A percentile compares a stretch with the other conserved stretches of the same genome.
phyloP scores from a whole-genome alignment of 2,113 vertebrate genomes.

The Camelus dromedarius region DNA sequence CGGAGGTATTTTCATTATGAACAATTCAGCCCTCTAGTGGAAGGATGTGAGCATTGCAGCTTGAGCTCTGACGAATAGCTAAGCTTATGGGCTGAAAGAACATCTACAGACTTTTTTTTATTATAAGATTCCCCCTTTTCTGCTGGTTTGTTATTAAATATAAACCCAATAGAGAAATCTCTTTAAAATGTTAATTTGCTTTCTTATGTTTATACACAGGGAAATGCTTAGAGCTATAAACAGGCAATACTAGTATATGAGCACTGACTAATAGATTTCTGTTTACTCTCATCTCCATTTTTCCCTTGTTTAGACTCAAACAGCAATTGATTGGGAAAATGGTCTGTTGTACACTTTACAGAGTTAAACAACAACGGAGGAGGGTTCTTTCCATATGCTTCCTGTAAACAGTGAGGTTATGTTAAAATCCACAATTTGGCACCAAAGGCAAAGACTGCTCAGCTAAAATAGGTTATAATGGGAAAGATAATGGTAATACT shows the following conservation, averaged over 20 bases:
- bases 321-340: constrained; percentile 74
- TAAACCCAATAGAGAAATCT: background rate
- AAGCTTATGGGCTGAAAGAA: constrained; percentile 5
- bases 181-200: constrained; percentile 42
- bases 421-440: constrained; percentile 54
- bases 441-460: constrained; percentile 19
- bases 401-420: constrained; percentile 24
- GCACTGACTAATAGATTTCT: constrained; percentile 62
- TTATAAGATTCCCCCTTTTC: constrained; percentile 1
- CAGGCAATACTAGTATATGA: constrained; percentile 37
- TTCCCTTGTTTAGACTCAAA: constrained; percentile 75
- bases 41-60: constrained; percentile 74
- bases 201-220: constrained; percentile 58
- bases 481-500: background rate
- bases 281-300: constrained; percentile 69
- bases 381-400: constrained; percentile 15
- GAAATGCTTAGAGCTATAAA: constrained; percentile 76
- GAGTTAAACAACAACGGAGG: constrained; percentile 73
- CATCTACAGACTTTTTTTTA: constrained; percentile 21
- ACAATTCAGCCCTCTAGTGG: constrained; percentile 91
- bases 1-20: constrained; percentile 61
- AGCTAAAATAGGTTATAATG: background rate
- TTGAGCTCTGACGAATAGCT: background rate
- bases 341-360: constrained; percentile 61
- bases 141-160: background rate